Percentiles rank a stretch among this genome's conserved stretches.
These are phyloP conservation scores for Argynnis bischoffii DNA, from an alignment of 2,888 invertebrate genomes.

Conservation along the genomic window DNA sequence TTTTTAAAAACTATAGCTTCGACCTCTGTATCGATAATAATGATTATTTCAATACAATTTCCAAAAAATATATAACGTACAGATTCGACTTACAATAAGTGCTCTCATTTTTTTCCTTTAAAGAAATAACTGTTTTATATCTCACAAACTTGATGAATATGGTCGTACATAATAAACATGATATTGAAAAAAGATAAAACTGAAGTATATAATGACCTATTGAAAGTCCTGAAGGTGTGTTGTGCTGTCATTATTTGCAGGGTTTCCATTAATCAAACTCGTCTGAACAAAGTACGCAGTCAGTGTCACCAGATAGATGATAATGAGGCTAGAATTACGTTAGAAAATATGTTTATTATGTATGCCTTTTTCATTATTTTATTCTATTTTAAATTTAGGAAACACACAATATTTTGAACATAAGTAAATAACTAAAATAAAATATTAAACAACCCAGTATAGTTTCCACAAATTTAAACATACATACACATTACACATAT, in stretches of 20 bases:
- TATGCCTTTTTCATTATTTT: neutral
- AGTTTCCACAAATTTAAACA: too few relatives aligned
- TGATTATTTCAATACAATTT: too few relatives aligned
- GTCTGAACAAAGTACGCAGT: conserved; percentile 41
- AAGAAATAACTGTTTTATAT: neutral
- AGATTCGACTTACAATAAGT: too few relatives aligned
- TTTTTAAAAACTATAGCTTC: too few relatives aligned
- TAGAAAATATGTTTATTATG: conserved; percentile 14
- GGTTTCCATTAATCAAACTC: conserved; percentile 46
- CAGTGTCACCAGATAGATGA: conserved; percentile 39
- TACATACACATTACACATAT: too few relatives aligned
- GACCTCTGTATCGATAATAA: too few relatives aligned
- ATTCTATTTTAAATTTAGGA: neutral
- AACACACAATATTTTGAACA: too few relatives aligned
- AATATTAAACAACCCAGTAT: too few relatives aligned
- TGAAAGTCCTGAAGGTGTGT: conserved; percentile 39
- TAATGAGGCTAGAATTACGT: conserved; percentile 39
- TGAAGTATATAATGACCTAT: conserved; percentile 25
- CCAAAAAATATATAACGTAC: too few relatives aligned
- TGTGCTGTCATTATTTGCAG: conserved; percentile 38
- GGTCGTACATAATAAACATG: neutral
- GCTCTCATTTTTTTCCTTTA: too few relatives aligned
- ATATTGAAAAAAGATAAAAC: conserved; percentile 4
- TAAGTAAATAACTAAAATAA: too few relatives aligned
- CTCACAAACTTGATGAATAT: neutral